Base-by-base conservation (phyloP, 2,888 invertebrate species). In the Diarsia dahlii region DNA sequence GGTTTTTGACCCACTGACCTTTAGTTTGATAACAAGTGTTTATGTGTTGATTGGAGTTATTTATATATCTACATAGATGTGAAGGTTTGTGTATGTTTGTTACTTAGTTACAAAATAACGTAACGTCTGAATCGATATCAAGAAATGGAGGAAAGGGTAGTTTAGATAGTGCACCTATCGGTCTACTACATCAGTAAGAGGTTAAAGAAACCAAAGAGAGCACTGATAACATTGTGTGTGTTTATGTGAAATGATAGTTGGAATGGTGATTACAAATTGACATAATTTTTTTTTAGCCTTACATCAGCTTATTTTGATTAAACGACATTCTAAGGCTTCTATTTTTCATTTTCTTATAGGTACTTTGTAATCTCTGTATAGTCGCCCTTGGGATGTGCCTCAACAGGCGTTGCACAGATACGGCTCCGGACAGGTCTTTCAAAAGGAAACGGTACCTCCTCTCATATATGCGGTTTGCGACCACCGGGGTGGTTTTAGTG, bases 1-100 rank as follows among this genome's bases (percentile, higher is more conserved):
- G 28, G 76, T 75, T 76, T 71, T 3, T 78, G 78, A 66, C 72
- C 72, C 28, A 77, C 2, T 66, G 58, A 77, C 69, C 45, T 77
- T 66, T 66, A 34, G 15, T 45, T 9, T 3, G 66, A 72, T 76
- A 67, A 3, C n/a, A 54, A 76, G 13, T 54, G 54, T 71, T 76
- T 68, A 54, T 60, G 4, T 23, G 28, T 64, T 48, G 28, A 28
- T 56, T 23, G 18, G 12, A 50, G n/a, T 28, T 62, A 81, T 56
- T n/a, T 58, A 50, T 50, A 54, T 39, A 39, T 6, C 39, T 39
- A 39, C 39, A 39, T 52, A 52, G 64, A 23, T 23, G 28, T 15
- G 50, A 48, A 62, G 68, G 71, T 58, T 78, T 20, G 56, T 34
- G 56, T 50, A 18, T 45, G 18, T 48, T 39, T 13, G 13, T 63